These are phyloP conservation scores for Halichondria panicea DNA, from an alignment of 37 sponge, comb jelly and placozoan species.

Conservation along the genomic window DNA sequence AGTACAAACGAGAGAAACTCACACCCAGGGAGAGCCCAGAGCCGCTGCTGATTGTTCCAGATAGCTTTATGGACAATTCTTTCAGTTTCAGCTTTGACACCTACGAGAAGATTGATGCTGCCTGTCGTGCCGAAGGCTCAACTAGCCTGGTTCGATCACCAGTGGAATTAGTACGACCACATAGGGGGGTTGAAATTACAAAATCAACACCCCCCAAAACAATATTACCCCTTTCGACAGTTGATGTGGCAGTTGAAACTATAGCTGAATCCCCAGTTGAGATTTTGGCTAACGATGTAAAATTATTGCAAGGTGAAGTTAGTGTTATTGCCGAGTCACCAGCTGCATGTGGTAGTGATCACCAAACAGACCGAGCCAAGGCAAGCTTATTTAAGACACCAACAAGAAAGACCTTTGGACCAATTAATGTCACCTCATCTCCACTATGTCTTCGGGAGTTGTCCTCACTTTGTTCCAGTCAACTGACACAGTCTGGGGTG, in stretches of 20 bases:
- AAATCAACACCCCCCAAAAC: too few species aligned
- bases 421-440: constrained; percentile 1
- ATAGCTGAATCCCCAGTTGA: too few species aligned
- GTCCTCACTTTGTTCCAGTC: constrained; percentile 50
- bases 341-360: neutral
- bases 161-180: neutral
- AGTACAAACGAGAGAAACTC: neutral
- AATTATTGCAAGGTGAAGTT: neutral
- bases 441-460: constrained; percentile 40
- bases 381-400: neutral
- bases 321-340: constrained; percentile 26
- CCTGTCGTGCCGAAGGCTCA: constrained; percentile 9
- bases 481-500: constrained; percentile 53
- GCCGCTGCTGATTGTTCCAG: constrained; percentile 12
- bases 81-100: constrained; percentile 36
- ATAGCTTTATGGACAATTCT: constrained; percentile 40
- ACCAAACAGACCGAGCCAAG: neutral
- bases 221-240: neutral
- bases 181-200: too few species aligned
- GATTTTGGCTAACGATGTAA: too few species aligned
- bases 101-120: constrained; percentile 60
- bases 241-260: too few species aligned
- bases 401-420: neutral
- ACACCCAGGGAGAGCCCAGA: neutral
- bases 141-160: neutral